phyloP scores from a whole-genome alignment of 1,140 invertebrate species.

The Harpegnathos saltator region DNA sequence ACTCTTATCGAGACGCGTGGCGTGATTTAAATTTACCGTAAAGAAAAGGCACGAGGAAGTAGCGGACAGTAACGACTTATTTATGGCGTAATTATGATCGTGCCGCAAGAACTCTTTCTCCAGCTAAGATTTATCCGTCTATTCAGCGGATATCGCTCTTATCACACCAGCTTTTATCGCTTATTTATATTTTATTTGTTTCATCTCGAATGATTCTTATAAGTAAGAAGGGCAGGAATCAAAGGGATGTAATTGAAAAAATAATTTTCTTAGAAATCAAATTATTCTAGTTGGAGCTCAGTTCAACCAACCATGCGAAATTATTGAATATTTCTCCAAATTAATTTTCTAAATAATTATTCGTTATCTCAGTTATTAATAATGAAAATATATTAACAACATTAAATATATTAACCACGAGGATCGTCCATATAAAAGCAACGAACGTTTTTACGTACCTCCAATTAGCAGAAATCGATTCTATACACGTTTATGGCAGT shows the following conservation, averaged over 20 bases:
- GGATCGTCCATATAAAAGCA: neutral
- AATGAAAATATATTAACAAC: neutral
- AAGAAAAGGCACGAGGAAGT: constrained; percentile 39
- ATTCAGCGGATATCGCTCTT: constrained; percentile 25
- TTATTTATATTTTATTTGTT: neutral
- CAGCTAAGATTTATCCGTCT: neutral
- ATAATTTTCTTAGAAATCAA: neutral
- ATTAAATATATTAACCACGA: too few species aligned
- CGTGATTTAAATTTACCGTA: constrained; percentile 51
- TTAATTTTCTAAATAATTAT: constrained; percentile 1
- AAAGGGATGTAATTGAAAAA: neutral
- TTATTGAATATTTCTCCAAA: neutral
- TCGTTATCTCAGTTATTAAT: neutral
- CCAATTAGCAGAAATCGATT: neutral
- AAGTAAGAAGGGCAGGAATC: neutral
- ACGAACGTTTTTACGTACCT: neutral
- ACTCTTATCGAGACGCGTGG: constrained; percentile 57
- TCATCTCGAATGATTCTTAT: neutral
- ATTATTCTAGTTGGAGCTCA: neutral
- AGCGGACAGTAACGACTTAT: constrained; percentile 32
- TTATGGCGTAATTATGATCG: constrained; percentile 46
- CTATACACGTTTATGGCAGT: neutral
- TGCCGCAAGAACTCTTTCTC: neutral
- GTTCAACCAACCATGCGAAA: neutral
- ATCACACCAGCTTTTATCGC: constrained; percentile 11